Percentiles rank a stretch among this genome's conserved stretches.
Evolutionary conservation across 2,113 vertebrate genomes (phyloP).

Genomic region (Megaleporinus macrocephalus): DNA sequence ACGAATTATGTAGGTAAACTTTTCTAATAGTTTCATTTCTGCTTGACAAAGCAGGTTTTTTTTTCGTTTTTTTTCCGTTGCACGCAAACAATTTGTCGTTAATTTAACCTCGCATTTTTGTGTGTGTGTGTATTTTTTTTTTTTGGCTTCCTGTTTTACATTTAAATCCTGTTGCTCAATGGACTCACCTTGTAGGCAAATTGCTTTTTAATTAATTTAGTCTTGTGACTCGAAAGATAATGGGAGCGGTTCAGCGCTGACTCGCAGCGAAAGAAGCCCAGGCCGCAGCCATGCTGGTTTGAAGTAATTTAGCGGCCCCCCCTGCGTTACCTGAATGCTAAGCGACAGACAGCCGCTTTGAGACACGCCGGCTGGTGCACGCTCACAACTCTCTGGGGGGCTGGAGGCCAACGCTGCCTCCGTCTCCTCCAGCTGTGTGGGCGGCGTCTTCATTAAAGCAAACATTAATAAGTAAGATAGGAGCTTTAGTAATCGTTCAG

Average conservation of each 20-base stretch:
- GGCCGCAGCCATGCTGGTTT: slow-evolving; percentile 4
- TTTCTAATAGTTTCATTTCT: slow-evolving; percentile 40
- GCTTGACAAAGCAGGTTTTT: slow-evolving; percentile 39
- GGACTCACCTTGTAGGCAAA: slow-evolving; percentile 27
- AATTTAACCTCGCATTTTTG: neutral
- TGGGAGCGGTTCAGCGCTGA: neutral
- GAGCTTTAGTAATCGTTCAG: slow-evolving; percentile 24
- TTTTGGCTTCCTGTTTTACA: neutral
- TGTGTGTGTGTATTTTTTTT: too few relatives aligned
- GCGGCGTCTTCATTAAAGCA: slow-evolving; percentile 43
- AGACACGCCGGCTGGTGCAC: neutral
- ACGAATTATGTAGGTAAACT: slow-evolving; percentile 36
- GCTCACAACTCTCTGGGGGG: slow-evolving; percentile 19
- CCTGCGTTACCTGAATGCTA: slow-evolving; percentile 30
- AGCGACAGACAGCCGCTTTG: slow-evolving; percentile 11
- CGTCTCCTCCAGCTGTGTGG: slow-evolving; percentile 27
- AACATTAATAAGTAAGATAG: slow-evolving; percentile 36
- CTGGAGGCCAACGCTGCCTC: neutral
- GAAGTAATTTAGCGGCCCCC: slow-evolving; percentile 25
- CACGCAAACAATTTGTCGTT: neutral
- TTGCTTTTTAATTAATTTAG: slow-evolving; percentile 32
- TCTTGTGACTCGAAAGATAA: slow-evolving; percentile 31
- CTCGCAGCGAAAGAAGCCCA: slow-evolving; percentile 1
- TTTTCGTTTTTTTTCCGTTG: neutral
- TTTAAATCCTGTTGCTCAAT: slow-evolving; percentile 10